Base-by-base conservation (phyloP, 2,113 vertebrate species). In the Steatornis caripensis region DNA sequence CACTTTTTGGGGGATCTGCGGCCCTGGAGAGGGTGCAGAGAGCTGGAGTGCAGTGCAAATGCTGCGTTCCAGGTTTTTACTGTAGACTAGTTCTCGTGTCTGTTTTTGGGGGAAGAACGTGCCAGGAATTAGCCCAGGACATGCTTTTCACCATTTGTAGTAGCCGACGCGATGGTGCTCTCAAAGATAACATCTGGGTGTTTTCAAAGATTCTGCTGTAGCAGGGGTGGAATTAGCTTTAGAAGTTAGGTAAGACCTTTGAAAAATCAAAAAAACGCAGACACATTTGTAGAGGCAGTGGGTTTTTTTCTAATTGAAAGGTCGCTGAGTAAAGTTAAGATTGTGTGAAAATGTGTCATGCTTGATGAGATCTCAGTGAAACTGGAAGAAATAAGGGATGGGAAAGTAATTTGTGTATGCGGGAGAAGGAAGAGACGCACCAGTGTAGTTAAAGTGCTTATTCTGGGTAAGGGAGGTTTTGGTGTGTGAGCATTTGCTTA, bases 371-470 rank as follows among this genome's bases (percentile, higher is more conserved):
- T 74, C 60, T 53, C 3, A 0, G 58, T 92, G 71, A 57, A 89
- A 80, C 39, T 49, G 29, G 48, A 77, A 79, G 36, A 78, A 85
- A n/a, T 4, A 24, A 76, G 11, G 29, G 7, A 36, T 53, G 10
- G 70, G 29, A 53, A 65, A 77, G 5, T 45, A 88, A 86, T 36
- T 72, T 10, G 4, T 2, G 6, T 86, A 20, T 54, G 21, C 1
- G 1, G 1, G 57, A 61, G 70, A 75, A 76, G n/a, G 24, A 69
- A 57, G 6, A 57, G 65, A 60, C 0, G 0, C 27, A 34, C 6
- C 29, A 19, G 16, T 37, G 41, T n/a, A 54, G 39, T 74, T 93
- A 2, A 72, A 74, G 26, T 12, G 46, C 48, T 87, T 53, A 8
- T 71, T 89, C 22, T 60, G 34, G 36, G 2, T 34, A 46, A 22